These are phyloP conservation scores for Hirtodrosophila alboralis DNA, from an alignment of 2,888 invertebrate species.

Conservation along the genomic window DNA sequence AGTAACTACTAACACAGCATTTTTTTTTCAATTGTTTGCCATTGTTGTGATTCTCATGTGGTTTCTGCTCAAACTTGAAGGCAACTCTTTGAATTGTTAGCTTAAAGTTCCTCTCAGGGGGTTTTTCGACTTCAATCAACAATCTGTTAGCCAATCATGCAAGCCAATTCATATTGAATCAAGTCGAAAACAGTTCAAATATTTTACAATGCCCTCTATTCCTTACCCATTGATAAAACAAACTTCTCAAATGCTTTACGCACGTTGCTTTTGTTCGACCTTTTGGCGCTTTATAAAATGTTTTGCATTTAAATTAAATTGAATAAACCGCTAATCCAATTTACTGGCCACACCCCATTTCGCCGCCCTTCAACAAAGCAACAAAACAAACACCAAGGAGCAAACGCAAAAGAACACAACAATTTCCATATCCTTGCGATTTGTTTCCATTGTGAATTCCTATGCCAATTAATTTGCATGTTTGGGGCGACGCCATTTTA, in stretches of 20 bases:
- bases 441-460: constrained; percentile 20
- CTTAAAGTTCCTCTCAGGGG: neutral
- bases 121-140: constrained; percentile 6
- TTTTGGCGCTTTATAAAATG: constrained; percentile 53
- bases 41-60: too few relatives aligned
- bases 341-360: constrained; percentile 30
- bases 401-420: constrained; percentile 25
- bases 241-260: constrained; percentile 12
- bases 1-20: too few relatives aligned
- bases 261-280: constrained; percentile 19
- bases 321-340: constrained; percentile 74
- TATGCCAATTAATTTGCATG: constrained; percentile 68
- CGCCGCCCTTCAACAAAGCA: neutral
- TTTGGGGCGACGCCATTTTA: constrained; percentile 46
- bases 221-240: neutral
- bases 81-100: too few relatives aligned
- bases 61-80: too few relatives aligned
- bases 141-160: constrained; percentile 17
- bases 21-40: too few relatives aligned
- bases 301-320: constrained; percentile 75
- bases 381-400: constrained; percentile 34
- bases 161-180: constrained; percentile 22
- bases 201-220: neutral
- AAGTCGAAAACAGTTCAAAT: constrained; percentile 10
- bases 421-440: constrained; percentile 42